phyloP scores from a whole-genome alignment of 2,113 vertebrate genomes.

The Dicrurus megarhynchus region DNA sequence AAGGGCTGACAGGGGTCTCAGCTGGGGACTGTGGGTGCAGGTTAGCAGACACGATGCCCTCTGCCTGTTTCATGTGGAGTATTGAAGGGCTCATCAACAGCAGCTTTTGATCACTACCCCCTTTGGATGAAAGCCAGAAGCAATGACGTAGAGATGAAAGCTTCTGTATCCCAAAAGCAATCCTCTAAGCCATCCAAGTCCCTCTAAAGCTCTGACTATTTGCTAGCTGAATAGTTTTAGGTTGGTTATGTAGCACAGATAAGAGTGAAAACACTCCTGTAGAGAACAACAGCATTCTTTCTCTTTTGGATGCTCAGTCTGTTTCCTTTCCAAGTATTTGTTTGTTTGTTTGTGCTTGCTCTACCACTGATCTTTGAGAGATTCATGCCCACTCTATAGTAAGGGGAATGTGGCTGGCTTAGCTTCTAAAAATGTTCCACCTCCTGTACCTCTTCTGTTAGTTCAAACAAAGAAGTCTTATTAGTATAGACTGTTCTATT shows the following conservation, averaged over 20 bases:
- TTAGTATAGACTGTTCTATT: neutral
- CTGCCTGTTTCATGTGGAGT: fast-evolving
- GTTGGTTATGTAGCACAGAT: constrained; percentile 8
- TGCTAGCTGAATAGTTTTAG: constrained; percentile 54
- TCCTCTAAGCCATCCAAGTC: constrained; percentile 60
- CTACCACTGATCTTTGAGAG: neutral
- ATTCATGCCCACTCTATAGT: neutral
- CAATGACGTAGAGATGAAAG: constrained; percentile 65
- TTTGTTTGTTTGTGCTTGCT: neutral
- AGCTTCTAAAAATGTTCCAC: neutral
- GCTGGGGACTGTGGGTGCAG: neutral
- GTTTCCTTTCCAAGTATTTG: neutral
- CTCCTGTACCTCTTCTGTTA: neutral
- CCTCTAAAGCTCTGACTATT: constrained; percentile 56
- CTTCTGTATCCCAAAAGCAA: constrained; percentile 62
- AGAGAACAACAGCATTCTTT: neutral
- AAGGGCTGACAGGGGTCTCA: neutral
- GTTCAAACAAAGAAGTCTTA: neutral
- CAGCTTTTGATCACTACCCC: constrained; percentile 28
- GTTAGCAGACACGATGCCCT: fast-evolving
- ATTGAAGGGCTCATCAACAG: neutral
- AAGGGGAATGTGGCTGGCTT: neutral
- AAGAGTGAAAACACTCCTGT: constrained; percentile 2
- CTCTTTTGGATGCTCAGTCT: neutral
- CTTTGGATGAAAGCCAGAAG: constrained; percentile 40